These are phyloP conservation scores for rat (Rattus norvegicus) DNA, from an alignment of 2,113 vertebrate species.

Conservation along the genomic window DNA sequence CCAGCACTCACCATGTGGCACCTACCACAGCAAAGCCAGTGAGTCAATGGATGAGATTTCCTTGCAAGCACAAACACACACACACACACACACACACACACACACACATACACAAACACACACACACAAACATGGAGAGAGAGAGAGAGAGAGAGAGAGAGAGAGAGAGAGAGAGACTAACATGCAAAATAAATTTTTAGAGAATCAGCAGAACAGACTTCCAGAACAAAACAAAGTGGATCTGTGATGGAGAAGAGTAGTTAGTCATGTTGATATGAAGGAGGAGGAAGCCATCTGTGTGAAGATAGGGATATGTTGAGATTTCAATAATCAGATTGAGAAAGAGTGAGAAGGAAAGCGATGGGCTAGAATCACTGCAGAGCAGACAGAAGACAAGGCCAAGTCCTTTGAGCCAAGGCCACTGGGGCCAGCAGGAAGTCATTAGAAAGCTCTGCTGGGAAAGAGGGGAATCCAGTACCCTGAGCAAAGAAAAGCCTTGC, in stretches of 20 bases:
- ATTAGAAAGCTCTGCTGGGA: slow-evolving; percentile 28
- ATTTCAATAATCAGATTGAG: not conserved
- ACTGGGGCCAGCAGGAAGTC: slow-evolving; percentile 33
- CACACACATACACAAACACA: not conserved
- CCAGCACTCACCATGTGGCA: not conserved
- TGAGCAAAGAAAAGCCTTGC: not conserved
- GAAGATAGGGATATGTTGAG: not conserved
- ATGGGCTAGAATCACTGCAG: slow-evolving; percentile 1
- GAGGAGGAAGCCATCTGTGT: not conserved
- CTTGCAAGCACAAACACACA: no score
- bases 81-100: not conserved
- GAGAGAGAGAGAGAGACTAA: not conserved
- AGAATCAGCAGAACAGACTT: not conserved
- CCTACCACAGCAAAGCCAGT: not conserved
- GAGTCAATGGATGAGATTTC: not conserved
- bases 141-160: no score
- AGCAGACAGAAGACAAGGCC: not conserved
- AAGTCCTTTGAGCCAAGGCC: slow-evolving; percentile 29
- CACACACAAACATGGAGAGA: not conserved
- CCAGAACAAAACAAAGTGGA: not conserved
- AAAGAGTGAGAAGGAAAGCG: slow-evolving; percentile 5
- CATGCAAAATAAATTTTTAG: not conserved
- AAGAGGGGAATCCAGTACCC: not conserved
- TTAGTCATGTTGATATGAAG: not conserved
- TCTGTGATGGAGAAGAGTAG: not conserved